A percentile compares a stretch with the other conserved stretches of the same genome.
Evolutionary conservation across 2,888 invertebrate genomes (phyloP).

Genomic region (Neuroscelio doddi): DNA sequence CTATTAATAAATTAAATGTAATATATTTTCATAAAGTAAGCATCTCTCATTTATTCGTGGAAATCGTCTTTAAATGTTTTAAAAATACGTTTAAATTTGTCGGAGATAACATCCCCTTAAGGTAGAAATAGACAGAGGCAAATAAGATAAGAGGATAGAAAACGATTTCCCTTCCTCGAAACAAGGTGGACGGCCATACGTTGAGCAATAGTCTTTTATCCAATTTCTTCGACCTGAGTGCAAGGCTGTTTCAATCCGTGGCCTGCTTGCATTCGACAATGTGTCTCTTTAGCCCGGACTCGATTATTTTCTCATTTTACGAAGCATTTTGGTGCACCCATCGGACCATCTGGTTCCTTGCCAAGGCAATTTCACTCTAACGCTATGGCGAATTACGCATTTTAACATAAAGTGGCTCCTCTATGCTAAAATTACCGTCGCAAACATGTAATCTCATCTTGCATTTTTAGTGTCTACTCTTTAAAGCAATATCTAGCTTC

Average conservation of each 20-base stretch:
- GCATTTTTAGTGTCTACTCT: conserved; percentile 41
- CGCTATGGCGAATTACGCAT: conserved; percentile 42
- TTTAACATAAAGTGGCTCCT: conserved; percentile 43
- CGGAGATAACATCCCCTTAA: no score
- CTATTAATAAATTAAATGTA: no score
- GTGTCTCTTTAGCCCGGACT: conserved; percentile 43
- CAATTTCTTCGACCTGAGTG: conserved; percentile 40
- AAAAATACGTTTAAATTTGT: no score
- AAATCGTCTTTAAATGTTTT: no score
- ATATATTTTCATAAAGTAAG: no score
- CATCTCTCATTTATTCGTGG: no score
- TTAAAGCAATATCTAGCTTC: conserved; percentile 43
- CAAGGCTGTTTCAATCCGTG: conserved; percentile 32
- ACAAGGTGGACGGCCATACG: conserved; percentile 27
- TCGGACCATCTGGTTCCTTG: conserved; percentile 48
- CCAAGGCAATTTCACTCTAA: conserved; percentile 46
- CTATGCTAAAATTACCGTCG: conserved; percentile 47
- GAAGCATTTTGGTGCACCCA: conserved; percentile 44
- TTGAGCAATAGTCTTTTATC: conserved; percentile 38
- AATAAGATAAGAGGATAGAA: conserved; percentile 39
- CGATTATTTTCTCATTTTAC: conserved; percentile 49
- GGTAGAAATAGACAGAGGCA: conserved; percentile 8
- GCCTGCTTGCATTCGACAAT: conserved; percentile 42
- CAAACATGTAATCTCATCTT: conserved; percentile 44
- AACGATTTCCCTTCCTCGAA: conserved; percentile 32